Base-by-base conservation (phyloP, 2,888 invertebrate genomes). In the Idaea biselata region DNA sequence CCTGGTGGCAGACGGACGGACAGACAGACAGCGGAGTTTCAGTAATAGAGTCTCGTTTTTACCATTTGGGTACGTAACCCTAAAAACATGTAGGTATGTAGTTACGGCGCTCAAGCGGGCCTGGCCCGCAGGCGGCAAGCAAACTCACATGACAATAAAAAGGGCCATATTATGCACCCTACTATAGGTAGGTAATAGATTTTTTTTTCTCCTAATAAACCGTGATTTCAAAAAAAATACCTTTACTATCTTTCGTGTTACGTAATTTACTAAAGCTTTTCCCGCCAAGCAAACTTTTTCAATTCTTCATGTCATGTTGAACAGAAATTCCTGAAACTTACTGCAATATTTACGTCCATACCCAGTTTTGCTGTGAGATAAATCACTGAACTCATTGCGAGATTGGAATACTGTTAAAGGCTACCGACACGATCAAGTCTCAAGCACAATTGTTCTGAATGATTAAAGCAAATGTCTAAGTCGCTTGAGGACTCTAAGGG, bases 321-420 rank as follows among this genome's bases (percentile, higher is more conserved):
- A 18, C 56, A 18, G 56, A 18, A 56, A 17, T 55, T 57, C 16
- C 7, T 55, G 58, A 18, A 16, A 58, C 31, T 58, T 60, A 16
- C 54, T 62, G 32, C 55, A 62, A 62, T 63, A 63, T 65, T 62
- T 33, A 60, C 60, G 60, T 60, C 53, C 59, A 58, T 55, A 57
- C 54, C 44, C 59, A 60, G 54, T 56, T 61, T 63, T 58, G 63
- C 60, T 56, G 57, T 58, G 63, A 64, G 58, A 66, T 66, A 66
- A 66, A 66, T 64, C 66, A 60, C 57, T 56, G 18, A 63, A 59
- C 63, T 58, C 58, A 17, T 56, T 56, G 56, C 58, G 58, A 61
- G 58, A 62, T 64, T 55, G 60, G 58, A 57, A 58, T 57, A 44
- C 44, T 11, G 44, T 44, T 44, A 44, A 7, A 8, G 44, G 44